A percentile compares a stretch with the other conserved stretches of the same genome.
Conservation (phyloP, 2,113 vertebrate genomes). For the Quiscalus mexicanus region DNA sequence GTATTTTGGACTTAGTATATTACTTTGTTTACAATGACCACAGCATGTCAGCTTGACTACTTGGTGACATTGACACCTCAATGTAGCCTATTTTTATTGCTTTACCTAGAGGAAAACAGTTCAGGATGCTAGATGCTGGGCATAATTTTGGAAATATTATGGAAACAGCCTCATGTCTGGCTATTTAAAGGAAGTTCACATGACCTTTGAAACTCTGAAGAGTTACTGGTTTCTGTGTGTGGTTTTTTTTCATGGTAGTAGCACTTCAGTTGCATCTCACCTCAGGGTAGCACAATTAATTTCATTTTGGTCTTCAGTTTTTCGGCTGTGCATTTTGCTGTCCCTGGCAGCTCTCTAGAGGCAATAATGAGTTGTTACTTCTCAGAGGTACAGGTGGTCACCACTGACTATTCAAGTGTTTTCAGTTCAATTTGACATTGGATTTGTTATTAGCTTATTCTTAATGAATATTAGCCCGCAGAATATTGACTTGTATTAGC, state of each 20-base stretch:
- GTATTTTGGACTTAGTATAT: neutral
- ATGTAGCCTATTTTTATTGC: neutral
- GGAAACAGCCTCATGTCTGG: neutral
- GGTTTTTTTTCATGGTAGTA: neutral
- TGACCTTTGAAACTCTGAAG: neutral
- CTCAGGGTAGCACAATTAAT: neutral
- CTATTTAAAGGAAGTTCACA: neutral
- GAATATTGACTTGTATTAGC: neutral
- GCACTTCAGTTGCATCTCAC: neutral
- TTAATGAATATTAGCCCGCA: neutral
- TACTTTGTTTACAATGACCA: neutral
- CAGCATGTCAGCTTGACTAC: neutral
- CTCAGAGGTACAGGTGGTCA: neutral
- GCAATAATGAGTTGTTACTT: neutral
- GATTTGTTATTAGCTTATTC: neutral
- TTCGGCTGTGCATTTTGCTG: neutral
- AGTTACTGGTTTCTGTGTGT: neutral
- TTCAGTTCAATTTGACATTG: neutral
- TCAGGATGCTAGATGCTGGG: neutral
- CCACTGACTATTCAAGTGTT: neutral
- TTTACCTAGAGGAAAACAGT: neutral
- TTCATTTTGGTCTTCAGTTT: neutral
- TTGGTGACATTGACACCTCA: neutral
- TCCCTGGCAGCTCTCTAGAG: neutral
- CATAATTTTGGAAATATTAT: neutral